phyloP scores from a whole-genome alignment of 2,797 vertebrate species.

The Acropternis orthonyx region DNA sequence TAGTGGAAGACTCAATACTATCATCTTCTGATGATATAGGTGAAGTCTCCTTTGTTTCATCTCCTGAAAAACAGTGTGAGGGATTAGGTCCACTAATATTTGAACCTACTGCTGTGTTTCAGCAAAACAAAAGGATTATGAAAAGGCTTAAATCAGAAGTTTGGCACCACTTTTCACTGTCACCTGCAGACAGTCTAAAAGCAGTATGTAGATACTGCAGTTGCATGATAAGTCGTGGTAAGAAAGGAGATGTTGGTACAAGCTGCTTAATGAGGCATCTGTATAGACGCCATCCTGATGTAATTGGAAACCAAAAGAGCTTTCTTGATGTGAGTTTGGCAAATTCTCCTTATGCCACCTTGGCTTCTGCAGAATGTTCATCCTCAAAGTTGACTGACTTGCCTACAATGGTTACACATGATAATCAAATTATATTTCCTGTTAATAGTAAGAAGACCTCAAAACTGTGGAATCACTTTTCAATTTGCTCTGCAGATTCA shows the following conservation, averaged over 20 bases:
- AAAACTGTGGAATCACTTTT: slow-evolving; percentile 99
- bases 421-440: slow-evolving; percentile 80
- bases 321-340: slow-evolving; percentile 82
- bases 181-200: slow-evolving; percentile 91
- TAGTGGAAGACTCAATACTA: slow-evolving; percentile 70
- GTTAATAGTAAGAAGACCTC: slow-evolving; percentile 95
- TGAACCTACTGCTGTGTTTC: slow-evolving; percentile 83
- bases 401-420: slow-evolving; percentile 73
- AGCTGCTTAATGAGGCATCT: slow-evolving; percentile 96
- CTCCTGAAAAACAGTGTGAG: slow-evolving; percentile 80
- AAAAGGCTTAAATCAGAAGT: slow-evolving; percentile 94
- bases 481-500: slow-evolving; percentile 90
- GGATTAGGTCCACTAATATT: slow-evolving; percentile 61
- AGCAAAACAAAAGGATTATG: slow-evolving; percentile 95
- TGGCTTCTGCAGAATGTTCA: slow-evolving; percentile 81
- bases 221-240: slow-evolving; percentile 92
- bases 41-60: slow-evolving; percentile 78
- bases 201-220: slow-evolving; percentile 92
- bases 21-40: slow-evolving; percentile 81
- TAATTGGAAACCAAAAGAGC: slow-evolving; percentile 88
- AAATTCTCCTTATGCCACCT: slow-evolving; percentile 81
- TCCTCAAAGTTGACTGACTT: slow-evolving; percentile 80
- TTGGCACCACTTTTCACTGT: slow-evolving; percentile 96
- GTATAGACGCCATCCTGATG: slow-evolving; percentile 88
- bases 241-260: slow-evolving; percentile 92